A percentile compares a stretch with the other conserved stretches of the same genome.
phyloP scores from a whole-genome alignment of 2,888 invertebrate genomes.

The Meteorus cinctellus region DNA sequence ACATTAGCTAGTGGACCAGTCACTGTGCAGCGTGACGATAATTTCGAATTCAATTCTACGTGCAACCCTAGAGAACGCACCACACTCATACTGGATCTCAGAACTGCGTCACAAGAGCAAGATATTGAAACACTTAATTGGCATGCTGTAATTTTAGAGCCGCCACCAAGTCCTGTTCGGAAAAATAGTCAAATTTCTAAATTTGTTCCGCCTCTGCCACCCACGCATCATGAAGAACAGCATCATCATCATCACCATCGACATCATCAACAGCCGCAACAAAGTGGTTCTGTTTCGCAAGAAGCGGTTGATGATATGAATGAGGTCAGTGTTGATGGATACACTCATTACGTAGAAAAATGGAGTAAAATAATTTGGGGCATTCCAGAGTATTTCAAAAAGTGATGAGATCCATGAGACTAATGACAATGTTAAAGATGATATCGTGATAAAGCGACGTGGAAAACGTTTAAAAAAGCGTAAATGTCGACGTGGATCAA shows the following conservation, averaged over 20 bases:
- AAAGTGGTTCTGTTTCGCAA: not conserved
- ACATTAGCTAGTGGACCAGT: slow-evolving; percentile 79
- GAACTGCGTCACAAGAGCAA: slow-evolving; percentile 61
- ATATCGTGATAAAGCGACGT: slow-evolving; percentile 59
- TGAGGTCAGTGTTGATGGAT: slow-evolving; percentile 39
- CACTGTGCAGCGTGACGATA: slow-evolving; percentile 50
- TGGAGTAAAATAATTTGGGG: not conserved
- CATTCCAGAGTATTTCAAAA: slow-evolving; percentile 7
- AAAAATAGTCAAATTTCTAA: slow-evolving; percentile 53
- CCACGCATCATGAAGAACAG: not conserved
- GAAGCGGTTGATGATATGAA: slow-evolving; percentile 46
- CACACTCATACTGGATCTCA: slow-evolving; percentile 71
- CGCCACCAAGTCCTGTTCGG: slow-evolving; percentile 61
- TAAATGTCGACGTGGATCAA: slow-evolving; percentile 64
- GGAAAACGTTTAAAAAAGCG: slow-evolving; percentile 67
- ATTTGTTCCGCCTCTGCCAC: slow-evolving; percentile 13
- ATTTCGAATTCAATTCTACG: slow-evolving; percentile 58
- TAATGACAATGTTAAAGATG: slow-evolving; percentile 54
- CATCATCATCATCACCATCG: slow-evolving; percentile 14
- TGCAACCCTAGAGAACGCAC: slow-evolving; percentile 67
- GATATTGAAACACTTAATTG: slow-evolving; percentile 68
- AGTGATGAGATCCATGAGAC: slow-evolving; percentile 51
- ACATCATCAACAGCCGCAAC: slow-evolving; percentile 36
- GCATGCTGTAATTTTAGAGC: slow-evolving; percentile 68
- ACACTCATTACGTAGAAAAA: not conserved